Conservation (phyloP, 1,140 invertebrate species). For the Ephestia elutella region DNA sequence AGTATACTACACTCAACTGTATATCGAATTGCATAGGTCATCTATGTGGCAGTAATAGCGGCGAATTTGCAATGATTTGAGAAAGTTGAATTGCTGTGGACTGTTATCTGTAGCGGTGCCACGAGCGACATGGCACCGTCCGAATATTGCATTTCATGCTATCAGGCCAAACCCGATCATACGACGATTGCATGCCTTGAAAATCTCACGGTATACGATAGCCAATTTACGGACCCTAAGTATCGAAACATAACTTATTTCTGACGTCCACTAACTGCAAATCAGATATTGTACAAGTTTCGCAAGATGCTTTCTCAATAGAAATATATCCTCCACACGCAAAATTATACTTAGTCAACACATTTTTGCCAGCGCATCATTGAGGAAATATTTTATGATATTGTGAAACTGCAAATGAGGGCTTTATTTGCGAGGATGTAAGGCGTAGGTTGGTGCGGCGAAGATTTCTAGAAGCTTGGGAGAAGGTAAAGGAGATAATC, state of each 20-base stretch:
- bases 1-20: not conserved
- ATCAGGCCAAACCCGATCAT: constrained; percentile 6
- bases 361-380: constrained; percentile 11
- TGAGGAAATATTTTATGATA: constrained; percentile 9
- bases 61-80: too few relatives aligned
- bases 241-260: not conserved
- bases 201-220: not conserved
- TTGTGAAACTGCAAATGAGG: constrained; percentile 15
- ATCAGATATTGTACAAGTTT: not conserved
- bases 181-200: not conserved
- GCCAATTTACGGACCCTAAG: not conserved
- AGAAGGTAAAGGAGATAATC: constrained; percentile 17
- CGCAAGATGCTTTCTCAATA: constrained; percentile 22
- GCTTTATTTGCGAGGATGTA: constrained; percentile 15
- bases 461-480: not conserved
- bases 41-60: too few relatives aligned
- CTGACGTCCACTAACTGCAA: constrained; percentile 6
- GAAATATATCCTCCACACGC: constrained; percentile 24
- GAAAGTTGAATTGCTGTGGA: too few relatives aligned
- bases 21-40: too few relatives aligned
- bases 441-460: constrained; percentile 12
- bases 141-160: constrained; percentile 37
- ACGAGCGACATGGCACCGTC: constrained; percentile 38
- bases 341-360: constrained; percentile 22
- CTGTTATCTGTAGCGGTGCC: constrained; percentile 23